These are phyloP conservation scores for Campaea margaritaria DNA, from an alignment of 2,888 invertebrate genomes.

Conservation along the genomic window DNA sequence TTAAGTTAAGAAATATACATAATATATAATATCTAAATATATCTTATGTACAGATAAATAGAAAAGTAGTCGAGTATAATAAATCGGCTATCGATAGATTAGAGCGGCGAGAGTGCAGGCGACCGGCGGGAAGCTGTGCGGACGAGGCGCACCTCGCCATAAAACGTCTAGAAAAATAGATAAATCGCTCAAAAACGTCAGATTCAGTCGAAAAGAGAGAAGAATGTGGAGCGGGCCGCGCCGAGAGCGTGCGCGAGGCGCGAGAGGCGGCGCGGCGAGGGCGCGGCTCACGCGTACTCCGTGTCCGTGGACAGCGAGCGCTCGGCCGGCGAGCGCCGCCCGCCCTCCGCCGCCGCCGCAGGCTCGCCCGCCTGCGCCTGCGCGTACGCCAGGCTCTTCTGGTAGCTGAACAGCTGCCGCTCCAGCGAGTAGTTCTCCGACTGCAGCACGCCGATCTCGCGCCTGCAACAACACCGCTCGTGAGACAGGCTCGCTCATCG, in stretches of 20 bases:
- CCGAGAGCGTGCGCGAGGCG: conserved; percentile 27
- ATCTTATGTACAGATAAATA: conserved; percentile 85
- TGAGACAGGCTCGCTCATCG: not conserved
- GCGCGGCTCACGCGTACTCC: conserved; percentile 88
- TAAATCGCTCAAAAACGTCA: conserved; percentile 85
- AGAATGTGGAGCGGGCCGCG: conserved; percentile 65
- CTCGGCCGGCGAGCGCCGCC: conserved; percentile 83
- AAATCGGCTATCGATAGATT: conserved; percentile 83
- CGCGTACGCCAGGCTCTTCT: conserved; percentile 90
- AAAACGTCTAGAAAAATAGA: conserved; percentile 85
- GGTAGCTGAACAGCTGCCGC: conserved; percentile 92
- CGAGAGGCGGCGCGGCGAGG: conserved; percentile 16
- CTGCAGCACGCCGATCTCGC: conserved; percentile 91
- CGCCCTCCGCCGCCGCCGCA: conserved; percentile 67
- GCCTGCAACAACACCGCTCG: conserved; percentile 76
- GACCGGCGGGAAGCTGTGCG: conserved; percentile 83
- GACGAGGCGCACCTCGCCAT: conserved; percentile 83
- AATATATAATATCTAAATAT: conserved; percentile 85
- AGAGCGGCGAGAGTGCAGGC: conserved; percentile 84
- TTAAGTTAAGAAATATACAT: conserved; percentile 84
- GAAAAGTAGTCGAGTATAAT: conserved; percentile 84
- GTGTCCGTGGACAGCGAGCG: conserved; percentile 88
- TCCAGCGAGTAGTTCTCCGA: conserved; percentile 94
- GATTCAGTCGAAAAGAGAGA: conserved; percentile 83
- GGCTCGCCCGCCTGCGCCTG: conserved; percentile 86